Evolutionary conservation across 2,888 invertebrate genomes (phyloP), one percentile per base, ranked within the genome.

Genomic region (Cheilosia variabilis): DNA sequence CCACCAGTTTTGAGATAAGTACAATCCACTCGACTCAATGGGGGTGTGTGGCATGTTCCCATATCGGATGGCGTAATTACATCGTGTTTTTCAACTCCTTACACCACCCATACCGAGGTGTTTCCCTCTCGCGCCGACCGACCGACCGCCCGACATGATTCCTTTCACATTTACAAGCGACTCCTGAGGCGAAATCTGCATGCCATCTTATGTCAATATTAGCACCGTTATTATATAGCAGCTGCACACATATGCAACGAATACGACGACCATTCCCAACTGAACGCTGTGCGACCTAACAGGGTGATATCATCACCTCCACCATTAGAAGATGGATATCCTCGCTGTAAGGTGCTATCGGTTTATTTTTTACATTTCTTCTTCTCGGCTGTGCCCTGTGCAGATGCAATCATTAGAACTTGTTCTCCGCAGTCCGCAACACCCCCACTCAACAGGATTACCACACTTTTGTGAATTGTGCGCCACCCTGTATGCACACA

Each of bases 1-100:
- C 73, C 82, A 79, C 68, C 78, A 83, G 78, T 83, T 88, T 89
- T 88, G 88, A 88, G 88, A 86, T 89, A 89, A 90, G 88, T 89
- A 88, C 88, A 89, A 89, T 88, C 88, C 88, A 88, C 88, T 88
- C 88, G 83, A 83, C 87, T 88, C 88, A 87, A 88, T 88, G 87
- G 88, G 82, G 62, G 66, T 77, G 43, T 63, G 53, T 45, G 63
- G 31, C 68, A 63, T 79, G 57, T 73, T 79, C 63, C 79, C 65
- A 83, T 69, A 83, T 83, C 83, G 73, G 83, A 83, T 79, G 69
- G 79, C 79, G 45, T 83, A 83, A 83, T 83, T 83, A 69, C 79
- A 79, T 57, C 73, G 63, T 62, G 72, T 72, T 82, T 66, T 55
- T 55, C 50, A 69, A 45, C 52, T 65, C 66, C 52, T 47, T 62